Percentiles rank a stretch among this genome's conserved stretches.
phyloP scores from a whole-genome alignment of 2,888 invertebrate genomes.

The Pammene aurita region DNA sequence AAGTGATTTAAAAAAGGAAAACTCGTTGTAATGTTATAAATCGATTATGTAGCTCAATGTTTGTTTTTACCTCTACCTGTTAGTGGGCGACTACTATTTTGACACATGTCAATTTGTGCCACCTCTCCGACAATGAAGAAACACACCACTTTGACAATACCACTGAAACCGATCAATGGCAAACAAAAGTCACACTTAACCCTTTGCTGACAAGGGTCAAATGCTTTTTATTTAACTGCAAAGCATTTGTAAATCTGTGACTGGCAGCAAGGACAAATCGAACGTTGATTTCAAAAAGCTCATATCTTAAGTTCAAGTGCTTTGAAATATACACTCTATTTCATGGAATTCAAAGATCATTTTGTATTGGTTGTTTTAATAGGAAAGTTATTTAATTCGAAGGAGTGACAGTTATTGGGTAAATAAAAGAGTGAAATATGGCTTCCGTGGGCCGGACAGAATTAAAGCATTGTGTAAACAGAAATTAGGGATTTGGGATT shows the following conservation, averaged over 20 bases:
- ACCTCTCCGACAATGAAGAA: constrained; percentile 32
- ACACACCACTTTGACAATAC: constrained; percentile 12
- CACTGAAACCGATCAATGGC: background rate
- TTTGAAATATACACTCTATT: background rate
- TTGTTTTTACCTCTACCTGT: constrained; percentile 27
- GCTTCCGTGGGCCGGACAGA: constrained; percentile 36
- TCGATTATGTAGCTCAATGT: constrained; percentile 21
- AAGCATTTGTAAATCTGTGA: constrained; percentile 15
- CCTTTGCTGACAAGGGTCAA: background rate
- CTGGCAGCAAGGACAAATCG: constrained; percentile 38
- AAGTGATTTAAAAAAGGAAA: background rate
- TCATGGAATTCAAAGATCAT: background rate
- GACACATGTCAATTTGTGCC: constrained; percentile 39
- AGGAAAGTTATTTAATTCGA: background rate
- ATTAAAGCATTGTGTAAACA: constrained; percentile 34
- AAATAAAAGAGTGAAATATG: constrained; percentile 36
- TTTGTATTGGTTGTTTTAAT: background rate
- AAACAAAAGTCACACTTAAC: constrained; percentile 9
- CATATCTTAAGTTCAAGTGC: background rate
- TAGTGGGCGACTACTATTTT: constrained; percentile 33
- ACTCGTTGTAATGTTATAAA: background rate
- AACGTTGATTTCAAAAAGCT: background rate
- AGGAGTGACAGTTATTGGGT: constrained; percentile 34
- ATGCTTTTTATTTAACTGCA: background rate
- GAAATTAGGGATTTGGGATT: constrained; percentile 28